Evolutionary conservation across 2,113 vertebrate species (phyloP), one percentile per base, ranked within the genome.

Genomic region (Condylura cristata): DNA sequence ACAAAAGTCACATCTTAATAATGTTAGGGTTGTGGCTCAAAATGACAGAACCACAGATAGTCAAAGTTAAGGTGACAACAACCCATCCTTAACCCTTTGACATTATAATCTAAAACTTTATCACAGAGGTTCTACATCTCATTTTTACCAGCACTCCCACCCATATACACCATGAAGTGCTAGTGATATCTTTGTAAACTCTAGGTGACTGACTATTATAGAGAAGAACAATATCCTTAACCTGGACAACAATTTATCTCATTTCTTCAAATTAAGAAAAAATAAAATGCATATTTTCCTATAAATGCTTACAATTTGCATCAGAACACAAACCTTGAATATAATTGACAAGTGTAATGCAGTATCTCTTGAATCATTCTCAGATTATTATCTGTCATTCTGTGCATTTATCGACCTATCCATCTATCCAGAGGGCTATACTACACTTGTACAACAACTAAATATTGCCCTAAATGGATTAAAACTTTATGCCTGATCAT

Each of bases 1-100:
- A 96, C 95, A 97, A 97, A 98, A 98, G 89, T 34, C 48, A 91
- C 82, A 76, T 96, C 97, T 98, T 97, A 98, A 98, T 98, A 96
- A 92, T 88, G 86, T 95, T 97, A 96, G 93, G 85, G 86, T 96
- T 98, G 60, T 96, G 91, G 94, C 96, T 97, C 82, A 85, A 96
- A 96, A 60, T 95, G 81, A 90, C 41, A 96, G 96, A 97, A 26
- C 26, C 66, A 96, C 93, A 93, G 60, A 63, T 13, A 95, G 13
- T 90, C 89, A 90, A 51, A 83, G 71, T 72, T 93, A 94, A 92
- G 58, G 12, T 89, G 70, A 95, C 20, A 41, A 75, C 72, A 95
- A 90, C 89, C 81, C 56, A 93, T 94, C 41, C 79, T 97, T 97
- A 98, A 96, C 94, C 74, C 75, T 97, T 96, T 92, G 56, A 60